Base-by-base conservation (phyloP, 2,113 vertebrate species). In the Aegithalos caudatus region DNA sequence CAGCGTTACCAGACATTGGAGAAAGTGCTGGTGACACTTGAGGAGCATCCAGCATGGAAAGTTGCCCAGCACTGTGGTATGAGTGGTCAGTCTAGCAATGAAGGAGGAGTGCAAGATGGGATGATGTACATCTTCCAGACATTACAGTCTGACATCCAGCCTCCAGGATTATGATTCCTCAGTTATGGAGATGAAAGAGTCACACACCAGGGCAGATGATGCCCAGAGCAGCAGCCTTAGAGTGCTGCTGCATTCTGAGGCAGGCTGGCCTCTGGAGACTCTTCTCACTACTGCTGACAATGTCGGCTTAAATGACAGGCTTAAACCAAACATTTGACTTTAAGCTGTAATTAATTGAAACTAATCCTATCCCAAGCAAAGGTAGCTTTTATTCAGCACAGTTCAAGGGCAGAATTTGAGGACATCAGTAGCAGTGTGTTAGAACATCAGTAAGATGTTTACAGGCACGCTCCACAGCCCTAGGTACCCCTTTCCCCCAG, bases 1-100 rank as follows among this genome's bases (percentile, higher is more conserved):
- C 74, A 81, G 47, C 0, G 0, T 56, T 54, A 35, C 47, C 31
- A 81, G 29, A 18, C 0, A 0, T 5, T 85, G 50, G n/a, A 69
- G 11, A 50, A 42, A 38, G 20, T 58, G 37, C 56, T 82, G 47
- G 25, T 67, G 74, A 38, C 40, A 28, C 40, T 1, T 65, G 54
- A 33, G 48, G 16, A 82, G 14, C 35, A 27, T 5, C n/a, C 74
- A 62, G 37, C 37, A 57, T 0, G 4, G 64, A 81, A 78, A 70
- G 42, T 1, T 51, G 27, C 33, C 62, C 72, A 40, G 42, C 19
- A 48, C 28, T 38, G 51, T 53, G 37, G 45, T 60, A 50, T 13
- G 31, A 90, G 44, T 27, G 50, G 16, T 53, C 74, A 40, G 57
- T 22, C 70, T 18, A 73, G 17, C 1, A 4, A 35, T 17, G 50